These are phyloP conservation scores for Pristionchus exspectatus DNA, from an alignment of 2,888 invertebrate genomes.

Conservation along the genomic window DNA sequence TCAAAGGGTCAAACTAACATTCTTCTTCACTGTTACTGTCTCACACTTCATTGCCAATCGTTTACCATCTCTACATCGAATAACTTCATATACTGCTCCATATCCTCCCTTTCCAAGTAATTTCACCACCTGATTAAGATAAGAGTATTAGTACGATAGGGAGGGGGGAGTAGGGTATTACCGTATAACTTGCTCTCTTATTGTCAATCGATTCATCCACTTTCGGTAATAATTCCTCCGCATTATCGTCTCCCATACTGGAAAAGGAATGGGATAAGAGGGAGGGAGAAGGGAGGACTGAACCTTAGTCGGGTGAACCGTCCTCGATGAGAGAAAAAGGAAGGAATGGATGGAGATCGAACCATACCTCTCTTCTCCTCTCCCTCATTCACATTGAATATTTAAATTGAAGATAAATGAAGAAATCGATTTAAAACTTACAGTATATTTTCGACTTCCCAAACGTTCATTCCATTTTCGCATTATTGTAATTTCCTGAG, in stretches of 20 bases:
- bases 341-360: not conserved
- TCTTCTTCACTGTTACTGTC: conserved; percentile 62
- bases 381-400: too few species aligned
- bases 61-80: conserved; percentile 60
- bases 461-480: not conserved
- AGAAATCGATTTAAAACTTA: not conserved
- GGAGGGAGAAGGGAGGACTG: not conserved
- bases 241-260: conserved; percentile 17
- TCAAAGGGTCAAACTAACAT: conserved; percentile 55
- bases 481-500: not conserved
- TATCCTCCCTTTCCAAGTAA: conserved; percentile 73
- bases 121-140: conserved; percentile 57
- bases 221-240: conserved; percentile 57
- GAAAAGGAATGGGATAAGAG: not conserved
- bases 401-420: not conserved
- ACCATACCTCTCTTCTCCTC: too few species aligned
- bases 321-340: not conserved
- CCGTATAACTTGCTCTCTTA: conserved; percentile 63
- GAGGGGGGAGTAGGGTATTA: not conserved
- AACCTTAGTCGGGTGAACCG: not conserved
- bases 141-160: not conserved
- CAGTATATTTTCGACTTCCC: not conserved
- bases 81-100: conserved; percentile 71
- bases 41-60: conserved; percentile 72
- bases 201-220: conserved; percentile 64